These are phyloP conservation scores for Silurus asotus DNA, from an alignment of 2,113 vertebrate species.

Conservation along the genomic window DNA sequence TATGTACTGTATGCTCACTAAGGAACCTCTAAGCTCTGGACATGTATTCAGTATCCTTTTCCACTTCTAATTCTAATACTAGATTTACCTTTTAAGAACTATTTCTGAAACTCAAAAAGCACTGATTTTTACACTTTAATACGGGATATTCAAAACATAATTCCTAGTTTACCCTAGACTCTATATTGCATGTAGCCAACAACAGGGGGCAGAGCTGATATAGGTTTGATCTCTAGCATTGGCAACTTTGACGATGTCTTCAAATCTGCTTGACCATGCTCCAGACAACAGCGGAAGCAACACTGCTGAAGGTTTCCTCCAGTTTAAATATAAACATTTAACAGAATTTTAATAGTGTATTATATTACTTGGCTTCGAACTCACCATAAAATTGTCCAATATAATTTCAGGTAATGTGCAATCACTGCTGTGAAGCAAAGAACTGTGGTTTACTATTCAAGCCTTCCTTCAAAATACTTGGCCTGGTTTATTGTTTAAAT, in stretches of 20 bases:
- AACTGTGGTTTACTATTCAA: background rate
- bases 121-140: too few relatives aligned
- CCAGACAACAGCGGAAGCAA: background rate
- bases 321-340: slow-evolving; percentile 1
- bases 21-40: background rate
- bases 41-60: background rate
- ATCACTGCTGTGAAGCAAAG: background rate
- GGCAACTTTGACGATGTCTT: background rate
- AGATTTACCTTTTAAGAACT: background rate
- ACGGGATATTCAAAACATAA: background rate
- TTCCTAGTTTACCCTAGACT: background rate
- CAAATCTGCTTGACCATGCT: background rate
- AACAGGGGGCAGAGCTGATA: slow-evolving; percentile 32
- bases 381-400: background rate
- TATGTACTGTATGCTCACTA: background rate
- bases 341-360: background rate
- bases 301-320: background rate
- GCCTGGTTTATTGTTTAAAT: background rate
- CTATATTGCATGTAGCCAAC: background rate
- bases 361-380: background rate
- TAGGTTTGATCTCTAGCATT: background rate
- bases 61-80: background rate
- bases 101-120: background rate
- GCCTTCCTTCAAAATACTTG: background rate
- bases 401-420: background rate